Base-by-base conservation (phyloP, 37 sponge, comb jelly and placozoan genomes). In the Aphrocallistes beatrix region DNA sequence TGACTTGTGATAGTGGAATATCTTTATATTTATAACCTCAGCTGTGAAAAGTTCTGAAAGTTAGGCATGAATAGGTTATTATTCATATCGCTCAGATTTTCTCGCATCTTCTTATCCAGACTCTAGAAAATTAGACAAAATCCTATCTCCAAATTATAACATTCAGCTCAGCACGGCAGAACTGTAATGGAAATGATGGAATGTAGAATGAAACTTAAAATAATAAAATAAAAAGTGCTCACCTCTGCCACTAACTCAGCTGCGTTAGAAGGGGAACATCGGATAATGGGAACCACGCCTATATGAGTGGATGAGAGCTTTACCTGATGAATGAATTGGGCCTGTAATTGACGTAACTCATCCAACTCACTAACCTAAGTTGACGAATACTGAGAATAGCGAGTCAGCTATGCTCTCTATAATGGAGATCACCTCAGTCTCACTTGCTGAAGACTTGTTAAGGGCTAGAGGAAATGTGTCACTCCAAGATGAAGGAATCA, bases 251-350 rank as follows among this genome's bases (percentile, higher is more conserved):
- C 89, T 87, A 95, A 93, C 50, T 93, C 99, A 37, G 99, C 99
- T 51, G 99, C 99, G 90, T 98, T 98, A 75, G 95, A 94, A 17
- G 87, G 82, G 19, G 99, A 95, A 81, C 99, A 98, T n/a, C 95
- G 89, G 25, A 98, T 98, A 39, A 98, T 86, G 39, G 99, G 99
- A 19, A 98, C 87, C 0, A 88, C 51, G 0, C 96, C 96, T 95
- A 51, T 1, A 28, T 48, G 0, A 23, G 30, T 23, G 23, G 39
- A 16, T n/a, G n/a, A n/a, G n/a, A n/a, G n/a, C n/a, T n/a, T n/a
- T n/a, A n/a, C n/a, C n/a, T n/a, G n/a, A n/a, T n/a, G n/a, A n/a
- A n/a, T n/a, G n/a, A n/a, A n/a, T n/a, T n/a, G n/a, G n/a, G n/a
- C n/a, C n/a, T n/a, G n/a, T n/a, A n/a, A n/a, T n/a, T n/a, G n/a